A percentile compares a stretch with the other conserved stretches of the same genome.
phyloP scores from a whole-genome alignment of 2,797 vertebrate genomes.

The Acrossocheilus fasciatus region DNA sequence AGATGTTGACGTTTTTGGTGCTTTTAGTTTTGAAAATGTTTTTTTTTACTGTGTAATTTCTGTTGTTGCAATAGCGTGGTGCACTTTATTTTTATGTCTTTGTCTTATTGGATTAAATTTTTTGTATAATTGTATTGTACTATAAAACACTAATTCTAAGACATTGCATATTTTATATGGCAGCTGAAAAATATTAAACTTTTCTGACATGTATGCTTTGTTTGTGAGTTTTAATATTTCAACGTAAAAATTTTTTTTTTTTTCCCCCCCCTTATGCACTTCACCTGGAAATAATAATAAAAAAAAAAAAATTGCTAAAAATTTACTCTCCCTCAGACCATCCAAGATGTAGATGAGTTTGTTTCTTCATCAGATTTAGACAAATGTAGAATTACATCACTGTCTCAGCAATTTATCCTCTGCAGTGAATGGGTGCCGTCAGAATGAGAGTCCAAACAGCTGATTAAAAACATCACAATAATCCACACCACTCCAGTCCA shows the following conservation, averaged over 20 bases:
- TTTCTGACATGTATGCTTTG: not conserved
- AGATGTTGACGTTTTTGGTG: not conserved
- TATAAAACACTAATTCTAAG: not conserved
- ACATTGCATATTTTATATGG: not conserved
- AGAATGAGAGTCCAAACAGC: not conserved
- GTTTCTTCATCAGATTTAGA: not conserved
- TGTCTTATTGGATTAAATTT: not conserved
- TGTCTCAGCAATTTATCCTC: not conserved
- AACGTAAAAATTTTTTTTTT: not conserved
- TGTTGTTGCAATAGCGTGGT: not conserved
- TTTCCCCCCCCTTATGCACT: not conserved
- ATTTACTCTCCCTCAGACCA: fast-evolving
- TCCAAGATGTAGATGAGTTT: not conserved
- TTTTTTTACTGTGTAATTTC: not conserved
- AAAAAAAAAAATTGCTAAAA: not conserved
- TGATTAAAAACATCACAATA: not conserved
- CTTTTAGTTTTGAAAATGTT: not conserved
- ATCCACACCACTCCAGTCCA: not conserved
- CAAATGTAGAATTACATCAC: not conserved
- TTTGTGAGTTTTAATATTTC: not conserved
- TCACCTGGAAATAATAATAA: not conserved
- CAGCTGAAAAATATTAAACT: not conserved
- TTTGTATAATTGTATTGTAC: not conserved
- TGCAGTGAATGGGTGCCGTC: not conserved
- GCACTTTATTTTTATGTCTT: not conserved